Percentiles rank a stretch among this genome's conserved stretches.
Conservation (phyloP, 2,797 vertebrate genomes). For the Poecilia gillii region DNA sequence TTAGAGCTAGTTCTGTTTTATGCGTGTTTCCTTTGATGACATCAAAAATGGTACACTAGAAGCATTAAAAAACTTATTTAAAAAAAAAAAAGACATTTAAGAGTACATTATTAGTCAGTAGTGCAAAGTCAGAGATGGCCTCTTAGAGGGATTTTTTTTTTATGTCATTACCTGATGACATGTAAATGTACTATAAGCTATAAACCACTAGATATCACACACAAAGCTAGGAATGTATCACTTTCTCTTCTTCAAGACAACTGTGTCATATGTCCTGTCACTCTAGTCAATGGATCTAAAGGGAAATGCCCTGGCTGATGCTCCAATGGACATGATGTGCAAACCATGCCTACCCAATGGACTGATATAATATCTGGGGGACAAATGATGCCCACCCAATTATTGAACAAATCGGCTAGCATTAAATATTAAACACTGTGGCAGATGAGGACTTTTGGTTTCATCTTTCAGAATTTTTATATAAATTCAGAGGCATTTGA, state of each 20-base stretch:
- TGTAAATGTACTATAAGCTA: background rate
- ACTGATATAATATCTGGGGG: background rate
- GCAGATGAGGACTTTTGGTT: background rate
- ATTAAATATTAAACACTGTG: background rate
- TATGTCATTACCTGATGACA: background rate
- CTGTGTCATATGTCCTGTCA: background rate
- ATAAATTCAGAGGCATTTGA: background rate
- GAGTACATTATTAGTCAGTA: background rate
- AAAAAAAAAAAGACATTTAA: background rate
- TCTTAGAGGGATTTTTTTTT: background rate
- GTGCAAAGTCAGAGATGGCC: background rate
- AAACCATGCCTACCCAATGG: background rate
- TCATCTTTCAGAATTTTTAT: no score
- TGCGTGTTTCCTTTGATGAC: background rate
- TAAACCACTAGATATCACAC: background rate
- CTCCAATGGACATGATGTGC: background rate
- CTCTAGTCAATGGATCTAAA: background rate
- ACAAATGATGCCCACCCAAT: background rate
- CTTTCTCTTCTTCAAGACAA: background rate
- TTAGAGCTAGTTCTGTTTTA: background rate
- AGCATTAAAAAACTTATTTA: background rate
- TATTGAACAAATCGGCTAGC: background rate
- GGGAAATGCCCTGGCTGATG: background rate
- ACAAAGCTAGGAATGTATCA: background rate
- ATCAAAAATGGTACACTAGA: background rate